Conservation (phyloP, 1,140 invertebrate genomes). For the Brachionus manjavacas region DNA sequence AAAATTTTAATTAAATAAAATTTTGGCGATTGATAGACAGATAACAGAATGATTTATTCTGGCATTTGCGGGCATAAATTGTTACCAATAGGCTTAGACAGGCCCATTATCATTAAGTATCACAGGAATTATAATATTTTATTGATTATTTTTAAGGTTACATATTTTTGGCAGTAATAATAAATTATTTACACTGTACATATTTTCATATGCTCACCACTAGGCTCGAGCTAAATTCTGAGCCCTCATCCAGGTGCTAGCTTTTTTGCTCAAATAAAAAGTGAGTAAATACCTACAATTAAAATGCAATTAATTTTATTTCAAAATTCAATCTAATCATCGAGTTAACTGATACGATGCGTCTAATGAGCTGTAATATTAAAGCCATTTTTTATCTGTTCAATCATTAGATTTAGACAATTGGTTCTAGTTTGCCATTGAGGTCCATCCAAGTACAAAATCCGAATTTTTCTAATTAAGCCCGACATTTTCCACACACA, state of each 20-base stretch:
- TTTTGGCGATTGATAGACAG: background rate
- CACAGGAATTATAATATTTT: constrained; percentile 27
- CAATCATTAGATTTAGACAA: background rate
- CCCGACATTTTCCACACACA: background rate
- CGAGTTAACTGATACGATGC: background rate
- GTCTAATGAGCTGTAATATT: background rate
- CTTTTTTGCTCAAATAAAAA: background rate
- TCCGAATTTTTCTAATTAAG: background rate
- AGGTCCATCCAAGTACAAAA: background rate
- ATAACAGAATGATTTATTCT: background rate
- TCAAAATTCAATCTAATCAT: background rate
- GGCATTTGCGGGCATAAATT: background rate
- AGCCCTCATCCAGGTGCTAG: background rate
- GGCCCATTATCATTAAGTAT: background rate
- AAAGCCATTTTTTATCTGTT: background rate
- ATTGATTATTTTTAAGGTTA: constrained; percentile 24
- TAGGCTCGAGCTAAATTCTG: background rate
- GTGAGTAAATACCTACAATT: background rate
- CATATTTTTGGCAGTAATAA: background rate
- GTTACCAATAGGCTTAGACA: background rate
- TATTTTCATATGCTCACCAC: background rate
- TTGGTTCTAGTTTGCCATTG: background rate
- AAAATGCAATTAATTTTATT: background rate
- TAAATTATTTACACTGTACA: background rate
- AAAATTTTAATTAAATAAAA: background rate